Evolutionary conservation across 2,888 invertebrate species (phyloP), one percentile per base, ranked within the genome.

Genomic region (Eupelmus urozonus): DNA sequence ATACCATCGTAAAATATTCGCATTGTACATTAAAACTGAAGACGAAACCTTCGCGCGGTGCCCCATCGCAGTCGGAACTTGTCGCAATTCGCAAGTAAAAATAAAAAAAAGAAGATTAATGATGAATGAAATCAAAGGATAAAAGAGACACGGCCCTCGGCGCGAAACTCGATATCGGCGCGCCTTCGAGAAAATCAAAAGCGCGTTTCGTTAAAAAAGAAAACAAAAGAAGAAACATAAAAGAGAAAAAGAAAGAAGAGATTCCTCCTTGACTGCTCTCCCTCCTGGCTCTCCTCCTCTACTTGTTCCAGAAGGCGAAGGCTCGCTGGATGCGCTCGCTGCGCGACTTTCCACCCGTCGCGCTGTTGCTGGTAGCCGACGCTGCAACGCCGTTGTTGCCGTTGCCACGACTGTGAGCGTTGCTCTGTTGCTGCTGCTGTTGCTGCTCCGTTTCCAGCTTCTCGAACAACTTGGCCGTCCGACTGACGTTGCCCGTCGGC

Each of bases 261-360:
- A 51, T 76, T 69, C 20, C 9, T 18, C 53, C n/a, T n/a, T n/a
- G 27, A 27, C 16, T 34, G n/a, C n/a, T 62, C n/a, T 53, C 25
- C 5, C 11, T 60, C 16, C 11, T 16, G 29, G 23, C 20, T 7
- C 34, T 27, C 40, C n/a, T 11, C 9, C 13, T 23, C 57, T 81
- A 87, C 74, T 89, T 88, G 70, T 91, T 91, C 91, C 91, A 91
- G 84, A 91, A 91, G 5, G 90, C 90, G 75, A 91, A 89, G 20
- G 90, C 90, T 83, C 90, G 90, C 57, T 91, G 90, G 80, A 90
- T 85, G 74, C 86, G 85, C 27, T 89, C 89, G 80, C 87, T 88
- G 45, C 86, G 85, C 11, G 86, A 83, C 55, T 86, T 86, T 4
- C 75, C 76, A 16, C 34, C 29, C 13, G 65, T 18, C 20, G n/a